phyloP scores from a whole-genome alignment of 2,888 invertebrate species.

The Rhamnusium bicolor region DNA sequence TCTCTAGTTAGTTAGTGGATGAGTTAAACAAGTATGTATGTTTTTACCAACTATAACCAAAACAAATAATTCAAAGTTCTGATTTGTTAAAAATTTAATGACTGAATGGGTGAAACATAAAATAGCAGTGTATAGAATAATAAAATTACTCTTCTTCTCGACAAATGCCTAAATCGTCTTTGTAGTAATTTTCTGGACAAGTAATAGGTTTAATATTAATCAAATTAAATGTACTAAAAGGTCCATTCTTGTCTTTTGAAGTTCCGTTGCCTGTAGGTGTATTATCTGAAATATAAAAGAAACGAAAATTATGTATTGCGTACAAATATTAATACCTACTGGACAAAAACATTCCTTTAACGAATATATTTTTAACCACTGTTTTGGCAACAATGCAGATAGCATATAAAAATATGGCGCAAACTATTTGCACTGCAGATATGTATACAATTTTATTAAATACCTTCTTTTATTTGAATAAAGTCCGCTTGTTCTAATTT shows the following conservation, averaged over 20 bases:
- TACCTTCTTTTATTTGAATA: no score
- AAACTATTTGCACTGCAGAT: no score
- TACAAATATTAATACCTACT: no score
- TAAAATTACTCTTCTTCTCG: conserved; percentile 13
- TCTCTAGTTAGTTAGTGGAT: no score
- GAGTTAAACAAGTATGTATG: no score
- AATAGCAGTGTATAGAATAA: background rate
- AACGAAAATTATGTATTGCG: no score
- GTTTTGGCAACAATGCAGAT: no score
- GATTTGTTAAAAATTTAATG: background rate
- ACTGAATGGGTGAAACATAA: background rate
- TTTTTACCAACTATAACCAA: background rate
- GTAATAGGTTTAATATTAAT: background rate
- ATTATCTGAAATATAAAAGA: background rate
- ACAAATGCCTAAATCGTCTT: background rate
- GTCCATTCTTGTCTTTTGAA: background rate
- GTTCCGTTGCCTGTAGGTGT: background rate
- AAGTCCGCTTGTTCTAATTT: no score
- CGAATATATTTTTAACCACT: no score
- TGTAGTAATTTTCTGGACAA: background rate
- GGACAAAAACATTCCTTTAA: no score
- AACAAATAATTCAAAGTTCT: background rate
- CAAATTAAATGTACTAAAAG: background rate
- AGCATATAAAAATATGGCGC: no score
- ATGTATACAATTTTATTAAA: no score